Conservation (phyloP, 30 jellyfish, hydroid and myxozoan species). For the Turritopsis dohrnii region DNA sequence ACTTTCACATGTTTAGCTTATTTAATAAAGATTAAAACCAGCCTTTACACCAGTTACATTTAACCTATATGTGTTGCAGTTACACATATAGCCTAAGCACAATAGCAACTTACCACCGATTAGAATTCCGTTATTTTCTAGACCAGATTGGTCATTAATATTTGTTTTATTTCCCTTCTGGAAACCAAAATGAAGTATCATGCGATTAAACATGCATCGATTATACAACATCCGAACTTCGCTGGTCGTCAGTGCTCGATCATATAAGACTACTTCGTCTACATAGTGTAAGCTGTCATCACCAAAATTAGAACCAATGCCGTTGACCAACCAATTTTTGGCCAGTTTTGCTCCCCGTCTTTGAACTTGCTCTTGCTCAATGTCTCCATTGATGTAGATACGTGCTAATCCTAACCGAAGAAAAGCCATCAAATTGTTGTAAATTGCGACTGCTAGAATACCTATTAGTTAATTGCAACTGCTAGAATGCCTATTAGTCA, state of each 20-base stretch:
- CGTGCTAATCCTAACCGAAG: conserved; percentile 86
- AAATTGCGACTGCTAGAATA: no score
- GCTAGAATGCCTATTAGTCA: no score
- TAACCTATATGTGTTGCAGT: neutral
- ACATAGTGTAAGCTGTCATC: conserved; percentile 93
- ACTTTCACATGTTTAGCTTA: no score
- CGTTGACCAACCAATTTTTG: conserved; percentile 88
- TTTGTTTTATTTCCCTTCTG: conserved; percentile 82
- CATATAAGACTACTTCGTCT: conserved; percentile 70
- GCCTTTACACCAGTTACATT: neutral
- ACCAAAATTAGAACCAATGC: conserved; percentile 75
- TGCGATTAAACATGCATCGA: conserved; percentile 77
- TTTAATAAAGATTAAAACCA: no score
- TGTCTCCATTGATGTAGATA: conserved; percentile 74
- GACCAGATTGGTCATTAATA: conserved; percentile 86
- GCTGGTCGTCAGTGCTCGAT: conserved; percentile 66
- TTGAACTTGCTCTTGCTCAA: conserved; percentile 60
- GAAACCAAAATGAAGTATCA: conserved; percentile 95
- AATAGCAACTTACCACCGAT: conserved; percentile 63
- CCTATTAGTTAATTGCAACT: no score
- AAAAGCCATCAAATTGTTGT: no score
- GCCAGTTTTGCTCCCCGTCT: conserved; percentile 64
- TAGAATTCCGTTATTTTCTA: conserved; percentile 80
- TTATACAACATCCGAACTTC: conserved; percentile 60
- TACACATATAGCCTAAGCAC: neutral